Evolutionary conservation across 1,140 invertebrate genomes (phyloP).

Genomic region (Gonatopus flavifemur): DNA sequence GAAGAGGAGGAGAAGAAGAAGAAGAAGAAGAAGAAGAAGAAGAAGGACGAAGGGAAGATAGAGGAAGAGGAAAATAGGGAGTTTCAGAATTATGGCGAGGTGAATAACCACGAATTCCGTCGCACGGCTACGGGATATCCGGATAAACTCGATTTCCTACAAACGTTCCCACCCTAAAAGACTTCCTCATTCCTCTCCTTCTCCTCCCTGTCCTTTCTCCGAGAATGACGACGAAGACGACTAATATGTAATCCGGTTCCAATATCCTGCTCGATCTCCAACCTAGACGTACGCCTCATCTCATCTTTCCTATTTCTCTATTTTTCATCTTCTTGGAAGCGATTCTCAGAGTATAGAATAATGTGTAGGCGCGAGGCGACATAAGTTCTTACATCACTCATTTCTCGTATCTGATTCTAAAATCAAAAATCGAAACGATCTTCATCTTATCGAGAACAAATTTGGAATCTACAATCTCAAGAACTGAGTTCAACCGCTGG

Average conservation of each 20-base stretch:
- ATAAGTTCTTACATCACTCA: too few relatives aligned
- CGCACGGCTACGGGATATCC: conserved; percentile 15
- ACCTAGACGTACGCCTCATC: conserved; percentile 12
- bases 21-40: neutral
- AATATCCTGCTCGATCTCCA: conserved; percentile 32
- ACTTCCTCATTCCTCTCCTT: neutral
- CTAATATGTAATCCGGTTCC: conserved; percentile 43
- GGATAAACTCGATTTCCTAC: conserved; percentile 33
- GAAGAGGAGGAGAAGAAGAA: too few relatives aligned
- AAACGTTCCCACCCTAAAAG: conserved; percentile 16
- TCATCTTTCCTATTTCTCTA: neutral
- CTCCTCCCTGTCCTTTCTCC: neutral
- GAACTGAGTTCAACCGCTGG: too few relatives aligned
- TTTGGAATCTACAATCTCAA: too few relatives aligned
- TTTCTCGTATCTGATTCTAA: too few relatives aligned
- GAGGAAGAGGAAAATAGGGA: conserved; percentile 4
- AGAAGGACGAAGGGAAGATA: neutral
- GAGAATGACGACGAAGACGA: conserved; percentile 14
- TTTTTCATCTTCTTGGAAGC: too few relatives aligned
- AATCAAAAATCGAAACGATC: too few relatives aligned
- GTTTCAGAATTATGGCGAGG: neutral
- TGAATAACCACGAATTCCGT: neutral
- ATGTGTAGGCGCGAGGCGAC: too few relatives aligned
- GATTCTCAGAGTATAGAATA: too few relatives aligned
- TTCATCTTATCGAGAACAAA: too few relatives aligned